Percentiles rank a stretch among this genome's conserved stretches.
phyloP scores from a whole-genome alignment of 2,888 invertebrate genomes.

The Carcina quercana region DNA sequence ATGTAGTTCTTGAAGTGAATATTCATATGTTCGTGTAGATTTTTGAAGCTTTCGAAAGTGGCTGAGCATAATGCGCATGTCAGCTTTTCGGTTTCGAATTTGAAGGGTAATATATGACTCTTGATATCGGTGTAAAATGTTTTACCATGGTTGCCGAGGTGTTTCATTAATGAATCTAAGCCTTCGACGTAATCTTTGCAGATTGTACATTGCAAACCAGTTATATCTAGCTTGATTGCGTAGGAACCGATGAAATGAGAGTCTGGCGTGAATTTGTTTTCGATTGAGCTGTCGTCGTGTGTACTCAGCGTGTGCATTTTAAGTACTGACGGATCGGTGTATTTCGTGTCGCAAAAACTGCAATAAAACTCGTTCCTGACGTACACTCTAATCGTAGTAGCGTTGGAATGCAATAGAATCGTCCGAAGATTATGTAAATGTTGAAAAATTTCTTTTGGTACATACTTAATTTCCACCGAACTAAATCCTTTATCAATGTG shows the following conservation, averaged over 20 bases:
- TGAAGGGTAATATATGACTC: constrained; percentile 36
- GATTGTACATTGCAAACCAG: not conserved
- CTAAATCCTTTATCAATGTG: no score
- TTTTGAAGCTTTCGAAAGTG: constrained; percentile 17
- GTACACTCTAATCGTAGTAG: constrained; percentile 29
- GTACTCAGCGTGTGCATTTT: constrained; percentile 34
- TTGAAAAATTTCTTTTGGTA: not conserved
- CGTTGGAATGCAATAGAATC: constrained; percentile 34
- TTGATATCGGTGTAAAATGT: constrained; percentile 17
- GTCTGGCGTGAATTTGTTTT: constrained; percentile 8
- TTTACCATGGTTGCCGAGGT: not conserved
- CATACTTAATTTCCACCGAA: no score
- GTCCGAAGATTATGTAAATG: constrained; percentile 11
- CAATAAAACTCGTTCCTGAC: constrained; percentile 32
- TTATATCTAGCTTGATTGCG: not conserved
- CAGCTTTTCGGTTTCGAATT: constrained; percentile 24
- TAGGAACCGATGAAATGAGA: not conserved
- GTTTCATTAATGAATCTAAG: not conserved
- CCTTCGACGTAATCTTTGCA: not conserved
- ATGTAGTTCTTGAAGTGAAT: constrained; percentile 32
- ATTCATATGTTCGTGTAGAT: constrained; percentile 32
- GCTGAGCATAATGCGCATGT: constrained; percentile 21
- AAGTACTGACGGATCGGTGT: constrained; percentile 26
- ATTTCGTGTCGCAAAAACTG: constrained; percentile 30
- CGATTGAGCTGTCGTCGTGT: constrained; percentile 16